These are phyloP conservation scores for Helobdella robusta DNA, from an alignment of 2,888 invertebrate species.

Conservation along the genomic window DNA sequence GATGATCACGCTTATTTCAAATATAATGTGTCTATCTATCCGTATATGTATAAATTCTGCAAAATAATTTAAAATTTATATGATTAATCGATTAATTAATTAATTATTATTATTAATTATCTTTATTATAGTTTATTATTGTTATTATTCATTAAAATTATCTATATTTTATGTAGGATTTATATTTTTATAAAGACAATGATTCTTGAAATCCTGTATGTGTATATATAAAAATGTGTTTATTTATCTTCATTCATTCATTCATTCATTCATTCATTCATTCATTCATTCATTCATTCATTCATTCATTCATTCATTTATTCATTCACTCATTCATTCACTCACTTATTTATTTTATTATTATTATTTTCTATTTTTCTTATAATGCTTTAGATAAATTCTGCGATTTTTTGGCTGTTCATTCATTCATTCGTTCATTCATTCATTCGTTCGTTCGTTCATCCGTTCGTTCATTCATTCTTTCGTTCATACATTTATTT, in stretches of 20 bases:
- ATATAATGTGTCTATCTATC: no score
- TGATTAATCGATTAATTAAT: neutral
- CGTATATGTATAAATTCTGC: no score
- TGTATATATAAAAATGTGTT: neutral
- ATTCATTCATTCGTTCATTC: no score
- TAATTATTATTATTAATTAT: neutral
- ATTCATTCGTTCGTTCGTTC: no score
- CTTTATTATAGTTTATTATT: neutral
- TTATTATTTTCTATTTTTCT: no score
- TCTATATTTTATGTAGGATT: neutral
- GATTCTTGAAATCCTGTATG: neutral
- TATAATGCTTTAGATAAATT: no score
- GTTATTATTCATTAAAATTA: neutral
- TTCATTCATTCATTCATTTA: neutral
- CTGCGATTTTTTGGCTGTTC: no score
- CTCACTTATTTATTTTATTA: constrained; percentile 1
- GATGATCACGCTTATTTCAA: no score
- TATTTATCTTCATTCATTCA: constrained; percentile 2
- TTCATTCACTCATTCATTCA: constrained; percentile 2
- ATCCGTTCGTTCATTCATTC: no score
- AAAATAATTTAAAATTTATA: no score
- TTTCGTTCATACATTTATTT: no score
- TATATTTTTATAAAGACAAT: neutral
- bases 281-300: constrained; percentile 3
- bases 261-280: constrained; percentile 2